A percentile compares a stretch with the other conserved stretches of the same genome.
Evolutionary conservation across 2,113 vertebrate species (phyloP).

Genomic region (Isurus oxyrinchus): DNA sequence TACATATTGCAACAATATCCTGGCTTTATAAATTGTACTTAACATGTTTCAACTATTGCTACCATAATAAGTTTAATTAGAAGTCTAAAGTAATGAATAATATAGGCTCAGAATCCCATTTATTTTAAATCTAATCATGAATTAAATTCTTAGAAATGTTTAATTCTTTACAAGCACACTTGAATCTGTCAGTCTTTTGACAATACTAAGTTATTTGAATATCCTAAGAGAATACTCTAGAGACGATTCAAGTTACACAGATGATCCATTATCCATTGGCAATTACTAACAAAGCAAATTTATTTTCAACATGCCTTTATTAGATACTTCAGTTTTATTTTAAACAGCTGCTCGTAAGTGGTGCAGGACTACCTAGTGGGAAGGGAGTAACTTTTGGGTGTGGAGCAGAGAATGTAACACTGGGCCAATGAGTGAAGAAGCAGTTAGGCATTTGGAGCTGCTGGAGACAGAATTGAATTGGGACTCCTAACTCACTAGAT

Average conservation of each 20-base stretch:
- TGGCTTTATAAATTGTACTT: not conserved
- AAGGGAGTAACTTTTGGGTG: not conserved
- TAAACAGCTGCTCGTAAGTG: not conserved
- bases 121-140: slow-evolving; percentile 15
- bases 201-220: not conserved
- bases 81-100: not conserved
- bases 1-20: not conserved
- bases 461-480: not conserved
- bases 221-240: not conserved
- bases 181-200: not conserved
- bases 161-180: not conserved
- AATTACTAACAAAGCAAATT: not conserved
- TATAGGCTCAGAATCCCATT: not conserved
- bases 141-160: not conserved
- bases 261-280: not conserved
- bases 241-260: not conserved
- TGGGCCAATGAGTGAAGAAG: not conserved
- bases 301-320: not conserved
- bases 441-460: not conserved
- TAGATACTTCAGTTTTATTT: not conserved
- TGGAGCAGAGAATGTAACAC: not conserved
- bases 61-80: not conserved
- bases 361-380: not conserved
- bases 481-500: not conserved
- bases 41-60: not conserved